Evolutionary conservation across 1,140 invertebrate genomes (phyloP).

Genomic region (Varroa destructor): DNA sequence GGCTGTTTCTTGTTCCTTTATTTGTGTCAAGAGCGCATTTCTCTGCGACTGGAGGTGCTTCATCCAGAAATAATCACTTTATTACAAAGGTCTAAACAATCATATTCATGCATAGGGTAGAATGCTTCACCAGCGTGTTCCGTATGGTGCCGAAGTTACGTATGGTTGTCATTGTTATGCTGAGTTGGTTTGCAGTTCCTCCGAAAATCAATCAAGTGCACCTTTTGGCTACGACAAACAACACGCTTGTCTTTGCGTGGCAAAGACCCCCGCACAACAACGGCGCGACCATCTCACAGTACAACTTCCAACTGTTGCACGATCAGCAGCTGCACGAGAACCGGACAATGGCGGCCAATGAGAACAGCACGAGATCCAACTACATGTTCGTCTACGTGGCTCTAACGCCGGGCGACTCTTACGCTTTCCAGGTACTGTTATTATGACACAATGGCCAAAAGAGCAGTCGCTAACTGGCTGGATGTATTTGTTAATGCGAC

Average conservation of each 20-base stretch:
- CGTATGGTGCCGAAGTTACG: no score
- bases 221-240: conserved; percentile 36
- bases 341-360: conserved; percentile 33
- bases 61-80: no score
- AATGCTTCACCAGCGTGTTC: no score
- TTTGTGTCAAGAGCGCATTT: no score
- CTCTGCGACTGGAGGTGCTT: no score
- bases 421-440: conserved; percentile 34
- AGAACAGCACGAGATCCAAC: conserved; percentile 34
- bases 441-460: no score
- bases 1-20: no score
- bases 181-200: conserved; percentile 32
- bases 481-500: no score
- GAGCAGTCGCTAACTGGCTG: no score
- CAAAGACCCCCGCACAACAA: conserved; percentile 35
- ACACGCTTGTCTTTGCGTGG: conserved; percentile 37
- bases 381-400: conserved; percentile 36
- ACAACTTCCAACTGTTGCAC: conserved; percentile 34
- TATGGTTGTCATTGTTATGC: no score
- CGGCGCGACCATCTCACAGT: conserved; percentile 35
- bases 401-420: conserved; percentile 35
- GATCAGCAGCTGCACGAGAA: conserved; percentile 31
- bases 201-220: conserved; percentile 35
- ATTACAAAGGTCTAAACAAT: no score
- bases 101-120: no score